Percentiles rank a stretch among this genome's conserved stretches.
phyloP scores from a whole-genome alignment of 2,888 invertebrate genomes.

The Cryptocephalus primarius region DNA sequence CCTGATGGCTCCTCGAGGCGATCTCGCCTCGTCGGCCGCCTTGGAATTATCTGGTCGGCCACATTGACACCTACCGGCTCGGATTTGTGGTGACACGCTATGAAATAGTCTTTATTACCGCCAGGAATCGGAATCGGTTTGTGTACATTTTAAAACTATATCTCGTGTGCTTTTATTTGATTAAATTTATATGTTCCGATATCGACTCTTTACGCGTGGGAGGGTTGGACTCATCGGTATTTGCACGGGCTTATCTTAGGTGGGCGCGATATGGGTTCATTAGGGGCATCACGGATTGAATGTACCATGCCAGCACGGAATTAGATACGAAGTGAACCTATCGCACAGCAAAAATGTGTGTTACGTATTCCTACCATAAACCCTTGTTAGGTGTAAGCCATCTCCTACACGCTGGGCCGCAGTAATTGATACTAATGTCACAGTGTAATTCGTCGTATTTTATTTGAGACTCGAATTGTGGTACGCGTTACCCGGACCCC shows the following conservation, averaged over 20 bases:
- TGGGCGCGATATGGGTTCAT: conserved; percentile 1
- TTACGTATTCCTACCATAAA: too few species aligned
- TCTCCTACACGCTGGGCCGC: too few species aligned
- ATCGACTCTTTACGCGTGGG: neutral
- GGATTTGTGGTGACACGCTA: conserved; percentile 37
- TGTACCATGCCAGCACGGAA: too few species aligned
- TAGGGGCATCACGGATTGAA: neutral
- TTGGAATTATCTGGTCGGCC: conserved; percentile 18
- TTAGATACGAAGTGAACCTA: too few species aligned
- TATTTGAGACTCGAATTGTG: too few species aligned
- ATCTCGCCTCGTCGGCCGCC: neutral
- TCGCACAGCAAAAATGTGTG: too few species aligned
- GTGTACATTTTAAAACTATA: conserved; percentile 25
- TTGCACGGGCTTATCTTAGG: neutral
- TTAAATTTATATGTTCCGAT: conserved; percentile 14
- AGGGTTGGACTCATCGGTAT: neutral
- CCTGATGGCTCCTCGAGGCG: conserved; percentile 14
- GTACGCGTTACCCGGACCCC: too few species aligned
- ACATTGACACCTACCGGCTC: conserved; percentile 35
- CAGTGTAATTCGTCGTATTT: too few species aligned
- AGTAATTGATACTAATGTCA: too few species aligned
- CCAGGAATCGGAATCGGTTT: conserved; percentile 32
- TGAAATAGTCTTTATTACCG: conserved; percentile 37
- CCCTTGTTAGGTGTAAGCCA: too few species aligned
- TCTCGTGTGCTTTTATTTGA: conserved; percentile 19